Evolutionary conservation across 2,797 vertebrate species (phyloP).

Genomic region (Artibeus lituratus): DNA sequence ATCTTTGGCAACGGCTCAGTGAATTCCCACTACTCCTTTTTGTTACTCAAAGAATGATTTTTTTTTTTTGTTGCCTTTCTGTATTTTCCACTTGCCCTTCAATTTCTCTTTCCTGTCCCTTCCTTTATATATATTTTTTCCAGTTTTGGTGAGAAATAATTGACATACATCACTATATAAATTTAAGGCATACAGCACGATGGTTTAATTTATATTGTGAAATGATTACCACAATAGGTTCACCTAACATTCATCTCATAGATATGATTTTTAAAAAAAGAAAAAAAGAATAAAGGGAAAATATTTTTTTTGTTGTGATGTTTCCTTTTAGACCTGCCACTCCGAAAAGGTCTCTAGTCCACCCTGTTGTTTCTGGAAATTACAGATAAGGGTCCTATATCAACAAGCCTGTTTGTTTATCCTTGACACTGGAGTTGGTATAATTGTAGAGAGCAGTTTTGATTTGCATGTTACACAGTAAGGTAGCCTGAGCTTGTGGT

Average conservation of each 20-base stretch:
- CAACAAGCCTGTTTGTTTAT: constrained; percentile 6
- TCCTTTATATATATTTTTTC: neutral
- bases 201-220: neutral
- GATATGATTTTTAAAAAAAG: neutral
- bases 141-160: neutral
- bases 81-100: neutral
- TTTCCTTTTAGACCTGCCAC: neutral
- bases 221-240: neutral
- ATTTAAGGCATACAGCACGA: neutral
- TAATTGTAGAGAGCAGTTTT: neutral
- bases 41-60: neutral
- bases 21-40: neutral
- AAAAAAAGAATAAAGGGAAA: neutral
- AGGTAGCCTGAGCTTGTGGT: neutral
- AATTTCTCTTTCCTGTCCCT: neutral
- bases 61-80: neutral
- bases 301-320: neutral
- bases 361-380: constrained; percentile 17
- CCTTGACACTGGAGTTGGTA: neutral
- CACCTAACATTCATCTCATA: neutral
- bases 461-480: neutral
- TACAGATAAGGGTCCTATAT: neutral
- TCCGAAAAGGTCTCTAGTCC: neutral
- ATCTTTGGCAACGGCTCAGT: neutral
- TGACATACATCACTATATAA: neutral